Conservation (phyloP, 1,140 invertebrate genomes). For the Drosophila sproati region DNA sequence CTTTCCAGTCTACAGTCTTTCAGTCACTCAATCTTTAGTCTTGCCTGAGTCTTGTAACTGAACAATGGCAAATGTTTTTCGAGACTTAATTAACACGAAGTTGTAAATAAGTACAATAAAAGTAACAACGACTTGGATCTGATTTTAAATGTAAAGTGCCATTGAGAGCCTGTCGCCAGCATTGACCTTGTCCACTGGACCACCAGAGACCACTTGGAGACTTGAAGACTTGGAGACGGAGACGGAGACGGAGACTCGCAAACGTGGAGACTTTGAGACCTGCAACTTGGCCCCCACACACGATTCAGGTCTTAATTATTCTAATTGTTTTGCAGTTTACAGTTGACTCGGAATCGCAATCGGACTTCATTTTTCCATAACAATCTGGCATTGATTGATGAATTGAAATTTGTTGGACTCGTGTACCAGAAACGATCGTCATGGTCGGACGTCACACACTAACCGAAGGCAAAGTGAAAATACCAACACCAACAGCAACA, state of each 20-base stretch:
- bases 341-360: conserved; percentile 7
- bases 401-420: conserved; percentile 41
- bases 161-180: conserved; percentile 14
- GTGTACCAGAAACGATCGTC: conserved; percentile 32
- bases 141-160: conserved; percentile 11
- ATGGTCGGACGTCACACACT: conserved; percentile 15
- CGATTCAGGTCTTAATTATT: conserved; percentile 55
- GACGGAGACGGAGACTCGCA: neutral
- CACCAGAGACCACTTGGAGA: neutral
- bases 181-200: conserved; percentile 48
- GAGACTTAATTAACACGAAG: conserved; percentile 63
- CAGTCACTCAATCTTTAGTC: conserved; percentile 11
- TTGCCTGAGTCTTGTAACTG: conserved; percentile 13
- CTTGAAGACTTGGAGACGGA: neutral
- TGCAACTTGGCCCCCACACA: neutral
- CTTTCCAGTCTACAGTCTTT: conserved; percentile 42
- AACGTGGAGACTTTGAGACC: neutral
- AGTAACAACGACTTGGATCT: conserved; percentile 7
- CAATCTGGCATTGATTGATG: conserved; percentile 66
- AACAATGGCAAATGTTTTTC: conserved; percentile 50
- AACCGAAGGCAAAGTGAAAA: conserved; percentile 43
- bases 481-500: neutral
- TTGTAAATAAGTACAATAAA: conserved; percentile 50
- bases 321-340: conserved; percentile 57
- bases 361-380: conserved; percentile 5